These are phyloP conservation scores for Wiebesia pumilae DNA, from an alignment of 1,140 invertebrate species.

Conservation along the genomic window DNA sequence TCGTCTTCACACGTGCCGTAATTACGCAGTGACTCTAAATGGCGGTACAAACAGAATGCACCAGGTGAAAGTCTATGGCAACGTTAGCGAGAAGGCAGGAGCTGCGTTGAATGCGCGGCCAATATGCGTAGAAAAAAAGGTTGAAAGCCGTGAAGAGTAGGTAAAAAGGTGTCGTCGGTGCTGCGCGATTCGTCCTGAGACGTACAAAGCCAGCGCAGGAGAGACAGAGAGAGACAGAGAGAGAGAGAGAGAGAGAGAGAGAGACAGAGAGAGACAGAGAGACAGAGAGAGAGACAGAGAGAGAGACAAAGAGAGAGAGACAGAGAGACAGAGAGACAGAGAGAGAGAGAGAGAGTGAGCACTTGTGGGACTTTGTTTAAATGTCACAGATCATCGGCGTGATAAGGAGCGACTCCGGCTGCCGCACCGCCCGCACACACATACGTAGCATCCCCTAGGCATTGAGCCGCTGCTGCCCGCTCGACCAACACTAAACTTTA, in stretches of 20 bases:
- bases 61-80: background rate
- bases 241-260: background rate
- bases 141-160: background rate
- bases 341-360: no score
- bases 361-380: constrained; percentile 35
- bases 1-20: background rate
- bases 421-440: background rate
- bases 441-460: background rate
- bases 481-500: constrained; percentile 8
- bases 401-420: constrained; percentile 61
- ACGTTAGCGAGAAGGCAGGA: background rate
- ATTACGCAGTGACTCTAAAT: constrained; percentile 22
- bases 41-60: background rate
- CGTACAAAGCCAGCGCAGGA: background rate
- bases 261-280: background rate
- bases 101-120: no score
- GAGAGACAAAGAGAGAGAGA: background rate
- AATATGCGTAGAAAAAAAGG: background rate
- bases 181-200: background rate
- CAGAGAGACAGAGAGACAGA: constrained; percentile 1
- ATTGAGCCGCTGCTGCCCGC: background rate
- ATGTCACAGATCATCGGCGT: constrained; percentile 67
- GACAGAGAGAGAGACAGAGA: background rate
- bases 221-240: background rate
- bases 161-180: background rate